Evolutionary conservation across 2,113 vertebrate species (phyloP), one percentile per base, ranked within the genome.

Genomic region (Turdus rufiventris): DNA sequence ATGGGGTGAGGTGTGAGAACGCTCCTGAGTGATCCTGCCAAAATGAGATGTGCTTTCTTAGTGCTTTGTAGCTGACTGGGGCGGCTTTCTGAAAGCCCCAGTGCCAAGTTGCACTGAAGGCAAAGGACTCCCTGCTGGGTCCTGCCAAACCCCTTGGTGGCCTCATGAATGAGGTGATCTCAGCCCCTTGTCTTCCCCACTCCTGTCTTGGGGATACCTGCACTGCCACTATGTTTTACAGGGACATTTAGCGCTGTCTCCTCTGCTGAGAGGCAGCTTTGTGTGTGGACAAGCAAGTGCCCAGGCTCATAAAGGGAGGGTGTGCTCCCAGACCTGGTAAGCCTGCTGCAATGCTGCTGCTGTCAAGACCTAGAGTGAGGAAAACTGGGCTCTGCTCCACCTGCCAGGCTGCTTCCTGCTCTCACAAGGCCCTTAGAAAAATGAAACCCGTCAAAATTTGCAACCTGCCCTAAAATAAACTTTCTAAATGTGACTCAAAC

Each of bases 271-370:
- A 2, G 1, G 50, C 36, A 77, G 14, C n/a, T 89, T 61, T 74
- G 18, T 70, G 24, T 0, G 1, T 29, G 63, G 26, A 40, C 8
- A 13, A 45, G 10, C 9, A n/a, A 34, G 31, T 48, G 25, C 47
- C 28, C 28, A 36, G 14, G 34, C 33, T 75, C 15, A 1, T 9
- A 24, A 31, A 5, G 3, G 50, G 53, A 68, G 10, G 31, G 10
- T 50, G 21, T 6, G 6, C 9, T 57, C 56, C 19, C 3, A 6
- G 18, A 54, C 18, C 42, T 1, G 0, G 4, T 10, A 23, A 0
- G 0, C 29, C 20, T 6, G 3, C 33, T 42, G n/a, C 0, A 3
- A 89, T 86, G 3, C 33, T 67, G 66, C 47, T 13, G 4, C 66
- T 2, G 0, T 24, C 1, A 0, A 31, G 20, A 87, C 53, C 5